phyloP scores from a whole-genome alignment of 2,113 vertebrate species.

The Nycticebus coucang region DNA sequence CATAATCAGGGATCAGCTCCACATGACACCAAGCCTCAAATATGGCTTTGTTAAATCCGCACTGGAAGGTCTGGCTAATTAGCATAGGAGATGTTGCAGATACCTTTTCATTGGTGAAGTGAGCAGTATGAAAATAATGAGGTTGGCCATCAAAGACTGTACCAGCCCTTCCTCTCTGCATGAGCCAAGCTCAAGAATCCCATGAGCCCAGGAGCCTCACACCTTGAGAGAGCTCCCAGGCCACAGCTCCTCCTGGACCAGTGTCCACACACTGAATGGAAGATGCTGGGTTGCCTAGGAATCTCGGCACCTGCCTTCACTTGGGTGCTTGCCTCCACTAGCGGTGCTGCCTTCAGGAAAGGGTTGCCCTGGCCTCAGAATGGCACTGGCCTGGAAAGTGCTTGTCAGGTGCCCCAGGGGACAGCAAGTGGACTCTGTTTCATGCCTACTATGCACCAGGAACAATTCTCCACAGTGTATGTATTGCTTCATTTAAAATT shows the following conservation, averaged over 20 bases:
- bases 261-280: accelerated
- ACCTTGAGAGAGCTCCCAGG: accelerated
- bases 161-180: accelerated
- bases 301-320: neutral
- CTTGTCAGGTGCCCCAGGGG: neutral
- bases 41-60: neutral
- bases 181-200: neutral
- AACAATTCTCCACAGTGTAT: neutral
- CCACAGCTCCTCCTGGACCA: neutral
- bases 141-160: accelerated
- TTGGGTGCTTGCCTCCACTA: neutral
- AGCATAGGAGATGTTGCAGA: accelerated
- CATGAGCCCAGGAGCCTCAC: accelerated
- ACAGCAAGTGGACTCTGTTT: neutral
- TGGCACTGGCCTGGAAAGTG: too few species aligned
- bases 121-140: neutral
- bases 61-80: neutral
- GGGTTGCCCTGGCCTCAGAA: neutral
- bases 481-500: neutral
- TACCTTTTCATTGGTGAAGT: neutral
- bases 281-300: neutral
- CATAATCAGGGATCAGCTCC: neutral
- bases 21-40: neutral
- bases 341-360: neutral
- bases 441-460: accelerated